These are phyloP conservation scores for Petroica traversi DNA, from an alignment of 2,113 vertebrate species.

Conservation along the genomic window DNA sequence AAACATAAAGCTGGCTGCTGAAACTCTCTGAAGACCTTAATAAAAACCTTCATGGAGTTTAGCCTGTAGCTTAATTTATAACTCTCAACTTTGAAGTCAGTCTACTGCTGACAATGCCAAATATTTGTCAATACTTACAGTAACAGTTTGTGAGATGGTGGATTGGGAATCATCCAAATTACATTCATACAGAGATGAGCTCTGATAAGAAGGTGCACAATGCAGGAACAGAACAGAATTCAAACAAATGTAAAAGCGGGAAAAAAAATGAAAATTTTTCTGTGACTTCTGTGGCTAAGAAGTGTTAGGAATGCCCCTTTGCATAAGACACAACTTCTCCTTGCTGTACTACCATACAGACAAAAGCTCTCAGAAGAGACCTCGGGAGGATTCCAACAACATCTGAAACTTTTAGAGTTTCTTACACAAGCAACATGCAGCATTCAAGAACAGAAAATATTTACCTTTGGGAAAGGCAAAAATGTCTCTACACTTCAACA, in stretches of 20 bases:
- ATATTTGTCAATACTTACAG: background rate
- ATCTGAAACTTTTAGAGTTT: background rate
- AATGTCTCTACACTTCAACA: background rate
- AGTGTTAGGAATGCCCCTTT: background rate
- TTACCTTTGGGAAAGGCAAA: background rate
- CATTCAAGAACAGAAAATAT: constrained; percentile 3
- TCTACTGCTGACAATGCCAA: background rate
- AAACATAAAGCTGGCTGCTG: background rate
- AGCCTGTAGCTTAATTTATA: background rate
- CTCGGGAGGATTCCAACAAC: background rate
- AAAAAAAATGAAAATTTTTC: background rate
- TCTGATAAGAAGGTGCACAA: background rate
- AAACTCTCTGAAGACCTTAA: background rate
- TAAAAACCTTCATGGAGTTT: background rate
- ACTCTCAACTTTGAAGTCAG: background rate
- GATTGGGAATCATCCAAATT: background rate
- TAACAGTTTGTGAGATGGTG: background rate
- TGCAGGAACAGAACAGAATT: background rate
- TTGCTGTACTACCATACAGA: background rate
- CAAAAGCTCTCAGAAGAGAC: background rate
- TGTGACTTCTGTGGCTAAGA: background rate
- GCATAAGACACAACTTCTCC: background rate
- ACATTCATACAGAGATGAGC: background rate
- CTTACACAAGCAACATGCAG: background rate
- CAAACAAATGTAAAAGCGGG: background rate